These are phyloP conservation scores for Brachyrhaphis roseni DNA, from an alignment of 2,797 vertebrate genomes.

Conservation along the genomic window DNA sequence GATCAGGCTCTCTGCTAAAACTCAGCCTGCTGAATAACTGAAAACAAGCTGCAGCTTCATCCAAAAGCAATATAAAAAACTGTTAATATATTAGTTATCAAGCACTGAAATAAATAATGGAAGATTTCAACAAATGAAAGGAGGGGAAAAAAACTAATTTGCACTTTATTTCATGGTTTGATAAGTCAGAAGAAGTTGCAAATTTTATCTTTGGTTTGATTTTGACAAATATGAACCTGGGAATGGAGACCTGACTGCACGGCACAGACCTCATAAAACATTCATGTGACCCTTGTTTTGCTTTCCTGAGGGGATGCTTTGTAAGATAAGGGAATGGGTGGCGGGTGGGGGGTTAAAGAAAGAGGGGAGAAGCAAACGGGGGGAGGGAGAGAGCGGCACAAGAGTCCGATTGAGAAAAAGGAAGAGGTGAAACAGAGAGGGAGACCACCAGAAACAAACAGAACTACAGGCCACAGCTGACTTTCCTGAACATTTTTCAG, in stretches of 20 bases:
- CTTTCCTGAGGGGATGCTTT: slow-evolving; percentile 52
- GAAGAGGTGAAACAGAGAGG: slow-evolving; percentile 20
- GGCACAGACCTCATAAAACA: slow-evolving; percentile 54
- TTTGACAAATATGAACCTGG: slow-evolving; percentile 29
- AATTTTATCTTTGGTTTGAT: slow-evolving; percentile 21
- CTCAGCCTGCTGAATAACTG: slow-evolving; percentile 3
- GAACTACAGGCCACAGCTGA: slow-evolving; percentile 14
- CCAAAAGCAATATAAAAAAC: not conserved
- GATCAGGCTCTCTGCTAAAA: slow-evolving; percentile 40
- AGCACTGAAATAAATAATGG: not conserved
- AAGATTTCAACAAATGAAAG: slow-evolving; percentile 13
- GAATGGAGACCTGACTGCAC: slow-evolving; percentile 44
- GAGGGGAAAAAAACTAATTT: not conserved
- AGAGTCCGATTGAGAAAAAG: slow-evolving; percentile 26
- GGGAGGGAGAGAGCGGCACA: slow-evolving; percentile 14
- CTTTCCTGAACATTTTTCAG: slow-evolving; percentile 12
- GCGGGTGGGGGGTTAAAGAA: slow-evolving; percentile 14
- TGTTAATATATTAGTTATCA: not conserved
- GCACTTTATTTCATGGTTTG: slow-evolving; percentile 12
- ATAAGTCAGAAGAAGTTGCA: slow-evolving; percentile 3
- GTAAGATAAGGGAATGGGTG: slow-evolving; percentile 43
- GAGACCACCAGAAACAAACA: slow-evolving; percentile 17
- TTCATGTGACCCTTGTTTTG: slow-evolving; percentile 60
- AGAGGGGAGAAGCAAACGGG: slow-evolving; percentile 17
- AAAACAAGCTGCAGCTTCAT: not conserved